Evolutionary conservation across 2,797 vertebrate species (phyloP), one percentile per base, ranked within the genome.

Genomic region (Coilia nasus): DNA sequence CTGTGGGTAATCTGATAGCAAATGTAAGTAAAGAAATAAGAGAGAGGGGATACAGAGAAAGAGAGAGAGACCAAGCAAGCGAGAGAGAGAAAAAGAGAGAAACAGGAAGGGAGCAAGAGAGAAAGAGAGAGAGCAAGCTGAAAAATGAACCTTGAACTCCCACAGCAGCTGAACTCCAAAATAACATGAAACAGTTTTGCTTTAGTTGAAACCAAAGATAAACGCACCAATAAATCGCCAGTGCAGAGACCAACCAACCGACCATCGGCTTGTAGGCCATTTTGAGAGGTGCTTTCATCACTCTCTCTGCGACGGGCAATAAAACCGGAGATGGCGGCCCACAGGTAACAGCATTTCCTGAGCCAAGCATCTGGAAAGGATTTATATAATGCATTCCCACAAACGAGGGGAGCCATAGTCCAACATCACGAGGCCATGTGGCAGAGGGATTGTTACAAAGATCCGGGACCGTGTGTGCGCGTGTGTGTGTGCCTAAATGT

Each of bases 281-380:
- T 88, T 86, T 85, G 83, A 88, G 86, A 47, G 88, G 80, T 60
- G 84, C 88, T 88, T 92, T 92, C 91, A 92, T 90, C 44, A 28
- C 85, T 78, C 81, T 81, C 84, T 67, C 86, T 57, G 41, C 75
- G 82, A 86, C 82, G 41, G 78, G 82, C 82, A 87, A 90, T 88
- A 90, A 87, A 91, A 90, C 57, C 10, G 86, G 75, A 88, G 90
- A 91, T 82, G 78, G 71, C 75, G 82, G 83, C 75, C 81, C 47
- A 44, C 81, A 84, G 81, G 86, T 84, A 80, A 85, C 60, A 23
- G 85, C 89, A 86, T 87, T 87, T 88, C 44, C 62, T 28, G 62
- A 92, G 84, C 85, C 90, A 90, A 88, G 87, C 92, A 93, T 92
- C 92, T 94, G 93, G 91, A 94, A 93, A 90, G 91, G 88, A 88